Evolutionary conservation across 2,797 vertebrate species (phyloP).

Genomic region (Anisognathus igniventris): DNA sequence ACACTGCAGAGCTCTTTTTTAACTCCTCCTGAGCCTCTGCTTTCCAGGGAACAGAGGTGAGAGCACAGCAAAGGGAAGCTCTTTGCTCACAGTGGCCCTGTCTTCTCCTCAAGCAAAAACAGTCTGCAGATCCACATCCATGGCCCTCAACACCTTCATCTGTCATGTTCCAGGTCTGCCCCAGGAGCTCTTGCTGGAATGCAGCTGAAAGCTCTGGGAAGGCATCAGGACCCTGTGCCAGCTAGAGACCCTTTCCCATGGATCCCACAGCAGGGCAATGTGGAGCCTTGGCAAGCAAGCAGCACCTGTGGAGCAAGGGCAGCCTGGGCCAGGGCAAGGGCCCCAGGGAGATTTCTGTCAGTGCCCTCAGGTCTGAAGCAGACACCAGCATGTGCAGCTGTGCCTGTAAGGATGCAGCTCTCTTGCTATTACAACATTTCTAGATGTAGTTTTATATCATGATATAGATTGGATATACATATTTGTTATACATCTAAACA

Average conservation of each 20-base stretch:
- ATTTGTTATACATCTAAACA: neutral
- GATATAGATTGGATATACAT: neutral
- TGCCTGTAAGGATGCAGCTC: neutral
- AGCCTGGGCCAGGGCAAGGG: neutral
- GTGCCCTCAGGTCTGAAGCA: neutral
- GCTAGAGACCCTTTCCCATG: fast-evolving
- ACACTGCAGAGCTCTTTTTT: neutral
- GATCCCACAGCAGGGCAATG: neutral
- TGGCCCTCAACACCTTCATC: neutral
- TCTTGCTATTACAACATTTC: neutral
- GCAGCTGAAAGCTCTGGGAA: neutral
- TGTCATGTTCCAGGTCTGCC: neutral
- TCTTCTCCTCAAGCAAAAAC: neutral
- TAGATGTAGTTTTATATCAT: neutral
- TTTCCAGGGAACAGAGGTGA: neutral
- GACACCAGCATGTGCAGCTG: fast-evolving
- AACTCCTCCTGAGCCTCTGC: neutral
- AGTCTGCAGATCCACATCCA: neutral
- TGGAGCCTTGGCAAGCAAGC: fast-evolving
- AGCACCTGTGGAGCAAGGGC: neutral
- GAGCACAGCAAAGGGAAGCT: neutral
- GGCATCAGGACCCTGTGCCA: neutral
- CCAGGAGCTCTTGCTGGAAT: neutral
- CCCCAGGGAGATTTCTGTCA: neutral
- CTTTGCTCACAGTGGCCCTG: neutral